Base-by-base conservation (phyloP, 2,888 invertebrate genomes). In the Conus canariensis region DNA sequence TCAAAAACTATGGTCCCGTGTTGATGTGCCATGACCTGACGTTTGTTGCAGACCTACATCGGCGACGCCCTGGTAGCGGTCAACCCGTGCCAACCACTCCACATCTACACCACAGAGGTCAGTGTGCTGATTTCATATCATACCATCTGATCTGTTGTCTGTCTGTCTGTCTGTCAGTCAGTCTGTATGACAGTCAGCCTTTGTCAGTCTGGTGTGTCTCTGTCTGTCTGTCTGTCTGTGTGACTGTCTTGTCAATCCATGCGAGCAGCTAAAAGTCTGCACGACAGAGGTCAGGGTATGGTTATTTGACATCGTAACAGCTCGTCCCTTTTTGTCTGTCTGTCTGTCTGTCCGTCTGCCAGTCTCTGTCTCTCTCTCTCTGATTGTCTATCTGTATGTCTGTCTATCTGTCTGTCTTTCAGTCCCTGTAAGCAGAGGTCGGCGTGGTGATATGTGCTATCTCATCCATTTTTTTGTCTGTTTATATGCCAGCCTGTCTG, bases 61-160 rank as follows among this genome's bases (percentile, higher is more conserved):
- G 91, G 91, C 16, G 91, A 92, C 59, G 87, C 90, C 6, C 87
- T 91, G 22, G 85, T 92, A 0, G 91, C 92, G 30, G 90, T 91
- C 56, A 91, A 92, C 85, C 92, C 92, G 5, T 92, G 92, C 64
- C 56, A 85, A 25, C 74, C 85, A 9, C 64, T 91, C 19, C 14
- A 58, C 30, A 89, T 91, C 70, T 91, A 91, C 83, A 88, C 70
- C 0, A 58, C 58, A 74, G 70, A 90, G 88, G 91, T 91, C 56
- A 80, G 91, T 67, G 5, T 19, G 22, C 70, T 74, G 8, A 8
- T 19, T 30, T 3, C 30, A 16, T 77, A 9, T 77, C 10, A 22
- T 30, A 8, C 12, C 30, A 0, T 59, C 12, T 45, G 67, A 0
- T 6, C 22, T 16, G n/a, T 12, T 87, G 45, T 67, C 8, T 87